Evolutionary conservation across 1,140 invertebrate species (phyloP), one percentile per base, ranked within the genome.

Genomic region (Euschistus heros): DNA sequence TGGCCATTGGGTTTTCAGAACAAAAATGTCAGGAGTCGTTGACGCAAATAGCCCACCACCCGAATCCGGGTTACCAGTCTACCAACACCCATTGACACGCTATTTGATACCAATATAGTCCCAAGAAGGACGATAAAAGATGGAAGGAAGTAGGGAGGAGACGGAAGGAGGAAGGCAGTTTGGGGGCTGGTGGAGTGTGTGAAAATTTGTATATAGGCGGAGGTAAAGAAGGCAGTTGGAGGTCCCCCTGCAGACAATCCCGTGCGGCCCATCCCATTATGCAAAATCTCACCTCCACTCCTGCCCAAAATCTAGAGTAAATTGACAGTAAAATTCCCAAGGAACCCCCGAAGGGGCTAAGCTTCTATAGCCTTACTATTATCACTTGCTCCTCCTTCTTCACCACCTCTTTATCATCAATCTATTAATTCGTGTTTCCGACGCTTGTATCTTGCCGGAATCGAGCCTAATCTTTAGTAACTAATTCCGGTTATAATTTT

Each of bases 251-350:
- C 33, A 37, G 33, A 37, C 54, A 57, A 57, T 57, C 54, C 24
- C 54, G 54, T 22, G 14, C 18, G 54, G 20, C 37, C 64, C 64
- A 66, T 66, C 64, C 24, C 64, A 66, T 66, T 66, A 66, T 66
- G 64, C 64, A 66, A 66, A 66, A 57, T 66, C 64, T 59, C 52
- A 26, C 46, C 63, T 42, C 54, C 54, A 15, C 27, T 33, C 30
- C 37, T 42, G 55, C 44, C 64, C 64, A 61, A 66, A 66, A 66
- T 61, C 64, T 65, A 44, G 47, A 60, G 59, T 66, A 66, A 66
- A 61, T 66, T 57, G 64, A 52, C 64, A 66, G 64, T 66, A 66
- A 66, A 66, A 60, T 61, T 61, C 64, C 54, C 27, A 14, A 37
- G 30, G 22, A 66, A 59, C 64, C 55, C 33, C 64, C 64, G 27